Base-by-base conservation (phyloP, 2,888 invertebrate genomes). In the Sphecodes monilicornis region DNA sequence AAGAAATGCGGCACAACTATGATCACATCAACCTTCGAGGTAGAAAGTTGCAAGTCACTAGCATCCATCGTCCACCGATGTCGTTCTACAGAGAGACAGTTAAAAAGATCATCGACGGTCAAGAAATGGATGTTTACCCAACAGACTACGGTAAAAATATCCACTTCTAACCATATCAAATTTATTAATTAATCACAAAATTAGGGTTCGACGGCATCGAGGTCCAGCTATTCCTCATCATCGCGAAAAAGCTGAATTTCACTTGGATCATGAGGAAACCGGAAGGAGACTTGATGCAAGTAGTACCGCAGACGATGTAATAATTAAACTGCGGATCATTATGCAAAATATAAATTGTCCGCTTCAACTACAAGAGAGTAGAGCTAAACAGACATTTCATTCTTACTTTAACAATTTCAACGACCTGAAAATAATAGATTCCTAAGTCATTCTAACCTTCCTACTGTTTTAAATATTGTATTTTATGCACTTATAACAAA, bases 221-320 rank as follows among this genome's bases (percentile, higher is more conserved):
- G 69, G 32, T 92, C 41, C 84, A 90, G 57, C 70, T 94, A 57
- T 93, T 94, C 78, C 29, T 92, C 71, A 71, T 93, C 18, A 88
- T 94, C 18, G 93, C 94, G 5, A 88, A 93, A 32, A 88, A 88
- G 70, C 72, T 94, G 41, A 94, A 94, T 87, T 94, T 94, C 41
- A 92, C 92, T 4, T 94, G 91, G 91, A 89, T 82, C 0, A 81
- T 93, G 50, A 90, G 90, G 66, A 90, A 89, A 60, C 92, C 93
- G 4, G 80, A 80, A 13, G 88, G 92, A 41, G 39, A 39, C 22
- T 86, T 90, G 46, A 89, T 89, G 94, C 93, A 88, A 73, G 32
- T 80, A 29, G 13, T 10, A 3, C 26, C 26, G 5, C 26, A 0
- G 57, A 11, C 57, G 4, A 1, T 57, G 13, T 57, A 13, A 16